Conservation (phyloP, 2,113 vertebrate species). For the Passer domesticus region DNA sequence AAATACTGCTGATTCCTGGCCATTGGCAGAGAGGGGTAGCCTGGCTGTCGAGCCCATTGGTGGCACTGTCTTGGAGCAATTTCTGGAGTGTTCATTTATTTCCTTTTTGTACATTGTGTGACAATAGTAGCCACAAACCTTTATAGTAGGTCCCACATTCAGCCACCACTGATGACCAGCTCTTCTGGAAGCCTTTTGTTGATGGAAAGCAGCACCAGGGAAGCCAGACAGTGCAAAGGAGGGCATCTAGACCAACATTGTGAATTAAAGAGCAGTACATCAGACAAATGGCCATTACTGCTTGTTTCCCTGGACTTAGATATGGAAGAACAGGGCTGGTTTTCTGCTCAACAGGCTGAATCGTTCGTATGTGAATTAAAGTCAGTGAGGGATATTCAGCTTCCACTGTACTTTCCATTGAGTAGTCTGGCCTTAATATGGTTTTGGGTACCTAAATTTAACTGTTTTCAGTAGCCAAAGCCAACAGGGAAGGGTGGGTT, state of each 20-base stretch:
- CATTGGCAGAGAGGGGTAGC: background rate
- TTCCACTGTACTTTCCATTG: background rate
- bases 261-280: background rate
- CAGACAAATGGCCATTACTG: background rate
- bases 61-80: background rate
- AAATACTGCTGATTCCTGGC: background rate
- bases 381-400: background rate
- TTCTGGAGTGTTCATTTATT: background rate
- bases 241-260: background rate
- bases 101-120: background rate
- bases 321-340: background rate
- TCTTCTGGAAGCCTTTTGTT: background rate
- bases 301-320: background rate
- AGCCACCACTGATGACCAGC: background rate
- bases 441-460: background rate
- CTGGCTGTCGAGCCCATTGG: fast-evolving
- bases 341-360: background rate
- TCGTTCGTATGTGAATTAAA: background rate
- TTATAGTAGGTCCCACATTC: background rate
- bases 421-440: background rate
- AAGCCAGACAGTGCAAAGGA: background rate
- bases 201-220: background rate
- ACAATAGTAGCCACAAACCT: background rate
- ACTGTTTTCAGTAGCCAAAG: background rate
- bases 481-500: background rate